A percentile compares a stretch with the other conserved stretches of the same genome.
Conservation (phyloP, 2,888 invertebrate genomes). For the Netelia inedita region DNA sequence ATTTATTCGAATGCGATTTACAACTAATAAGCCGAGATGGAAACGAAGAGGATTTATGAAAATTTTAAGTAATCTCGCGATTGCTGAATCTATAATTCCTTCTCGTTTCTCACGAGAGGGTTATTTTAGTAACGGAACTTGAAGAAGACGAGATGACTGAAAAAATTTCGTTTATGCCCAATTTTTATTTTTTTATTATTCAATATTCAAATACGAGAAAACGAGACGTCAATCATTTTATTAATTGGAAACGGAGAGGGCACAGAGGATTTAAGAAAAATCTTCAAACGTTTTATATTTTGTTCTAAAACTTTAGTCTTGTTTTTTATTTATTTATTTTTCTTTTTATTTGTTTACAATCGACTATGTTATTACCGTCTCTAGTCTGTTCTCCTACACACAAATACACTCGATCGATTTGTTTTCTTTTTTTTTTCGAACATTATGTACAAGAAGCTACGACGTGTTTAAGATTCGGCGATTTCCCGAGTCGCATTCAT, state of each 20-base stretch:
- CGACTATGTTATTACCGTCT: constrained; percentile 14
- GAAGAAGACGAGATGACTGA: background rate
- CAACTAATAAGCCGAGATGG: constrained; percentile 43
- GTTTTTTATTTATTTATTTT: background rate
- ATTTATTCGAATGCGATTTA: constrained; percentile 62
- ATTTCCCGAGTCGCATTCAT: constrained; percentile 17
- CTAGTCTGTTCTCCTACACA: constrained; percentile 29
- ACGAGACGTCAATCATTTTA: background rate
- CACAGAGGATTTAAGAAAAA: background rate
- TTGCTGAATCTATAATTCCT: background rate
- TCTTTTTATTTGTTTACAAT: constrained; percentile 15
- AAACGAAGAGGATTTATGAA: background rate
- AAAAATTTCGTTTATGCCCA: no score
- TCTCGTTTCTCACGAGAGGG: background rate
- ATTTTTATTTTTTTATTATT: no score
- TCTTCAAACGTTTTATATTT: constrained; percentile 16
- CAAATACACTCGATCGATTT: constrained; percentile 39
- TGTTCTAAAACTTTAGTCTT: background rate
- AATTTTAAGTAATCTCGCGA: constrained; percentile 2
- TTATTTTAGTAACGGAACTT: background rate
- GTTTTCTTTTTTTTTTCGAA: background rate
- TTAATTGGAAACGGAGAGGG: background rate
- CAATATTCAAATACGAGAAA: background rate
- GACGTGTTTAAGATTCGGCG: constrained; percentile 40
- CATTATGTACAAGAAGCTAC: constrained; percentile 56